Base-by-base conservation (phyloP, 2,797 vertebrate species). In the Amblyraja radiata region DNA sequence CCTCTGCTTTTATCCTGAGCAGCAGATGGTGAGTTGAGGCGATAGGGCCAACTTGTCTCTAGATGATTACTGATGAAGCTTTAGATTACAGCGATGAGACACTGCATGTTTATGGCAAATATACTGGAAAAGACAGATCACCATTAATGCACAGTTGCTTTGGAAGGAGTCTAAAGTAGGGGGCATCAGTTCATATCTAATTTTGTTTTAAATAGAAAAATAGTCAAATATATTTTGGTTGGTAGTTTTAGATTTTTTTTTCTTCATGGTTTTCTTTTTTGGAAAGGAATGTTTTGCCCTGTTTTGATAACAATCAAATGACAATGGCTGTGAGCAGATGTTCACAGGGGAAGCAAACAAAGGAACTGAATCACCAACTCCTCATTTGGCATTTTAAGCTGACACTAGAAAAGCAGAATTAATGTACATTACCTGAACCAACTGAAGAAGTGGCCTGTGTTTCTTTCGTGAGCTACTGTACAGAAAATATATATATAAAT, bases 1-100 rank as follows among this genome's bases (percentile, higher is more conserved):
- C 16, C 63, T 68, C 84, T 88, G 61, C 68, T 88, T 88, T 65
- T 68, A 88, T 68, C 84, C 84, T 16, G 63, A 68, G 68, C 71
- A n/a, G 90, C 90, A 91, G 90, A 91, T 91, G 90, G 68, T 74
- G 90, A 91, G 90, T 21, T 74, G 73, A 9, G 90, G 68, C 39
- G 18, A 39, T 91, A 68, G 23, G 90, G 71, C 90, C 65, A 74
- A 74, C 21, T 73, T 91, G 36, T 91, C 68, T 54, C 71, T 73
- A 32, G 68, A 91, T 74, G 90, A 91, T 91, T 91, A 74, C 68
- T 74, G 71, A 91, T 74, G 63, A 88, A 68, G 84, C 84, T 68
- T 88, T 88, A 68, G 84, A 88, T 88, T 88, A 88, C 63, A 88
- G 63, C 36, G 84, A 88, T 4, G 80, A 83, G 80, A 58, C 80